phyloP scores from a whole-genome alignment of 2,888 invertebrate species.

The Scotopteryx bipunctaria region DNA sequence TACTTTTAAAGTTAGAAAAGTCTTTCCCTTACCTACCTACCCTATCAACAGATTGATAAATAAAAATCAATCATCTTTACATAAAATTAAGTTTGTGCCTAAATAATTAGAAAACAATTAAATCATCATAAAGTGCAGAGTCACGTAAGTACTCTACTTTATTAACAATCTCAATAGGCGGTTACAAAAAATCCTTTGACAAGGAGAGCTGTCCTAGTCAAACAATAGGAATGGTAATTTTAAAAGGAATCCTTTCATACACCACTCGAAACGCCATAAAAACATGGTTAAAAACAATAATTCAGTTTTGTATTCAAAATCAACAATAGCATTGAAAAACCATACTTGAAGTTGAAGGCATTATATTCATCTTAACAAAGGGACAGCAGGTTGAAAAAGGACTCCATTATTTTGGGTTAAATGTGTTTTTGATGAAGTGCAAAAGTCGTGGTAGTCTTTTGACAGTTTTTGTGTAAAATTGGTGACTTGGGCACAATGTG shows the following conservation, averaged over 20 bases:
- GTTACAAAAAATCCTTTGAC: slow-evolving; percentile 38
- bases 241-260: slow-evolving; percentile 55
- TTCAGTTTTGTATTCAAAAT: slow-evolving; percentile 57
- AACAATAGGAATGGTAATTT: slow-evolving; percentile 51
- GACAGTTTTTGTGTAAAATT: slow-evolving; percentile 64
- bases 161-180: slow-evolving; percentile 12
- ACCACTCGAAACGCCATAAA: slow-evolving; percentile 60
- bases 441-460: slow-evolving; percentile 73
- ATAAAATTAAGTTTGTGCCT: too few relatives aligned
- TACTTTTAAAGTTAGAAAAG: too few relatives aligned
- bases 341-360: slow-evolving; percentile 32
- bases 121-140: slow-evolving; percentile 1
- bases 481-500: slow-evolving; percentile 66
- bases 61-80: too few relatives aligned
- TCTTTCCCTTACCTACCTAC: too few relatives aligned
- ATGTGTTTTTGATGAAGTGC: slow-evolving; percentile 82
- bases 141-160: background rate
- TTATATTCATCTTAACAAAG: slow-evolving; percentile 57
- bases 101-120: slow-evolving; percentile 15
- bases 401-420: slow-evolving; percentile 70
- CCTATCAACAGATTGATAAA: too few relatives aligned
- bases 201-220: slow-evolving; percentile 41
- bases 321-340: slow-evolving; percentile 58
- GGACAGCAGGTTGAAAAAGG: slow-evolving; percentile 64
- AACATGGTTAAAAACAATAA: slow-evolving; percentile 73